Base-by-base conservation (phyloP, 2,113 vertebrate genomes). In the Indicator indicator region DNA sequence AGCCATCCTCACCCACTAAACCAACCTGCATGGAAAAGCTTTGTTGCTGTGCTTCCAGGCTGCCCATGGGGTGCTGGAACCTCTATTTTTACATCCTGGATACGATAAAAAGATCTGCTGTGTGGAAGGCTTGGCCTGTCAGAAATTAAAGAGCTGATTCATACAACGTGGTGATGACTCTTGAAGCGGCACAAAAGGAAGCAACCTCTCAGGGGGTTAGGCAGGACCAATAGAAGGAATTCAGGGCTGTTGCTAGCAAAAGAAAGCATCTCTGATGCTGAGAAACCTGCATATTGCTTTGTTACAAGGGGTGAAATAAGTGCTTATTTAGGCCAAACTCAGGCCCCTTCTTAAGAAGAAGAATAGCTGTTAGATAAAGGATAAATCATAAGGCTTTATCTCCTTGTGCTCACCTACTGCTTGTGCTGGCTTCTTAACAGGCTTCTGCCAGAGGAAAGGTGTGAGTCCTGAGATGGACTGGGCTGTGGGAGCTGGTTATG, bases 1-100 rank as follows among this genome's bases (percentile, higher is more conserved):
- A 69, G 59, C 46, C 4, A 1, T 13, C 56, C n/a, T 65, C 27
- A 1, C 3, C 0, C 1, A 4, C 42, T 20, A 18, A 60, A 20
- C 28, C 0, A 1, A n/a, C 33, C 20, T 3, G 3, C 11, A 30
- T 26, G 76, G 76, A 75, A 72, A 50, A 52, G 56, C 60, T 85
- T 72, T 67, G 21, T 68, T 12, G 1, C 62, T 26, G 18, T 2
- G 3, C 56, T 42, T 33, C 6, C 40, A 30, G 30, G 5, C n/a
- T 36, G 1, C 11, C 58, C 2, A 1, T 52, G 17, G 68, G 50
- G n/a, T 30, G 55, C 65, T 54, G 58, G 44, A 52, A 6, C 54
- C 30, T 15, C 2, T 20, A 5, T 59, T 65, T 85, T 54, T 62
- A 46, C 32, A 21, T 56, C 80, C 55, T 33, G 23, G n/a, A 6